Evolutionary conservation across 2,888 invertebrate genomes (phyloP), one percentile per base, ranked within the genome.

Genomic region (Gortyna flavago): DNA sequence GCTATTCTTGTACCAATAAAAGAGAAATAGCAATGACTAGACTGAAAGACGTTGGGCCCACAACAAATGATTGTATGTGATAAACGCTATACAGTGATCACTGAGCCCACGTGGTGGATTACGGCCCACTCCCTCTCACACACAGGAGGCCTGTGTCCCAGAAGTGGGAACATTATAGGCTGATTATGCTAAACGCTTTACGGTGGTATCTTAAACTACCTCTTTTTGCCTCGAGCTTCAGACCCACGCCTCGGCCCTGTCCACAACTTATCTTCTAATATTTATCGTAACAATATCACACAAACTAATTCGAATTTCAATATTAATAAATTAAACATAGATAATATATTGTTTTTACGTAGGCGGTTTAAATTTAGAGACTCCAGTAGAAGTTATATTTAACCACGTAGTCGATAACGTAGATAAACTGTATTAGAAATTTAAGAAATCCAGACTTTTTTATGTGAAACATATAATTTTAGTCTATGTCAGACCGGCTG

Each of bases 241-340:
- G 90, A 80, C 94, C 93, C 91, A 93, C 90, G 89, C 91, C 79
- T 78, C 59, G 85, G 85, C 85, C 86, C 87, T 93, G 91, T 92
- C 93, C 92, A 91, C 91, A 91, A 92, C 91, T 92, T 91, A 91
- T 91, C 90, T 89, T 91, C 90, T 83, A 90, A 85, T 86, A 89
- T 72, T 61, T 84, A 86, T 81, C 71, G 78, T 77, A 83, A 86
- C 82, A 67, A 76, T 83, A 80, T 77, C 64, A 74, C 68, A 41
- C 79, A 73, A 67, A 66, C 68, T 62, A 77, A 73, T 77, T 72
- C 78, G 66, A 81, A 80, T 80, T 73, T 64, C 32, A 74, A 65
- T 68, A 29, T 44, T 35, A 18, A 44, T 44, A 41, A 29, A 79
- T 16, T 66, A 51, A 62, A 66, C 13, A 18, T 35, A 57, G 25